These are phyloP conservation scores for Brachyhypopomus occidentalis DNA, from an alignment of 2,113 vertebrate species.

Conservation along the genomic window DNA sequence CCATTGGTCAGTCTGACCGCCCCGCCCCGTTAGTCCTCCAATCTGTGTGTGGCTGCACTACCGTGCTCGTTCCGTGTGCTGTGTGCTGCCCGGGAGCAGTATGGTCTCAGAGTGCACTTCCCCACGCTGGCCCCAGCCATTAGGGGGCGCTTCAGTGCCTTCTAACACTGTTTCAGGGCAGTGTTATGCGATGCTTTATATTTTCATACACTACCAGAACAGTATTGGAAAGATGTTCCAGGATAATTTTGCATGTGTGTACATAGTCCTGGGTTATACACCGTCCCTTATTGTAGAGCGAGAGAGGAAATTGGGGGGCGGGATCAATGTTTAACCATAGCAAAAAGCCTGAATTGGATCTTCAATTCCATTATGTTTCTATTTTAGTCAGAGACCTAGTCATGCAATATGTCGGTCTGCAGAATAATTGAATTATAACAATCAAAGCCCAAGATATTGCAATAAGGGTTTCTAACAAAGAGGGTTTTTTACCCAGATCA, in stretches of 20 bases:
- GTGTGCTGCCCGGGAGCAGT: neutral
- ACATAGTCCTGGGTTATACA: neutral
- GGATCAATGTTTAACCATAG: slow-evolving; percentile 47
- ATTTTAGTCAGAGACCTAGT: slow-evolving; percentile 40
- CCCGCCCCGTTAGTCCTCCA: slow-evolving; percentile 58
- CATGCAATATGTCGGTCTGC: slow-evolving; percentile 48
- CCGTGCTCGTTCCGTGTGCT: slow-evolving; percentile 42
- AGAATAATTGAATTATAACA: slow-evolving; percentile 40
- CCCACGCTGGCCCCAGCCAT: neutral
- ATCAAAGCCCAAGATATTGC: slow-evolving; percentile 19
- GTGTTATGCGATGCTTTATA: slow-evolving; percentile 8
- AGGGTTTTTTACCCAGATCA: slow-evolving; percentile 14
- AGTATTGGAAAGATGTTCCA: slow-evolving; percentile 10
- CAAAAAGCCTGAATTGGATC: slow-evolving; percentile 52
- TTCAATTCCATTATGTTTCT: slow-evolving; percentile 54
- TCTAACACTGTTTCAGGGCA: slow-evolving; percentile 29
- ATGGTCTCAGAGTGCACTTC: neutral
- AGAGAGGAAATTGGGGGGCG: slow-evolving; percentile 40
- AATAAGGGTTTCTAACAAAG: slow-evolving; percentile 33
- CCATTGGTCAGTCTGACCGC: slow-evolving; percentile 57
- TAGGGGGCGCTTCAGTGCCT: neutral
- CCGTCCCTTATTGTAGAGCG: slow-evolving; percentile 12
- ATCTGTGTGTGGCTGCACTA: slow-evolving; percentile 69
- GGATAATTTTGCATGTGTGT: neutral
- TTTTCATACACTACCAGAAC: slow-evolving; percentile 15